Conservation (phyloP, 2,888 invertebrate genomes). For the Piscicola geometra region DNA sequence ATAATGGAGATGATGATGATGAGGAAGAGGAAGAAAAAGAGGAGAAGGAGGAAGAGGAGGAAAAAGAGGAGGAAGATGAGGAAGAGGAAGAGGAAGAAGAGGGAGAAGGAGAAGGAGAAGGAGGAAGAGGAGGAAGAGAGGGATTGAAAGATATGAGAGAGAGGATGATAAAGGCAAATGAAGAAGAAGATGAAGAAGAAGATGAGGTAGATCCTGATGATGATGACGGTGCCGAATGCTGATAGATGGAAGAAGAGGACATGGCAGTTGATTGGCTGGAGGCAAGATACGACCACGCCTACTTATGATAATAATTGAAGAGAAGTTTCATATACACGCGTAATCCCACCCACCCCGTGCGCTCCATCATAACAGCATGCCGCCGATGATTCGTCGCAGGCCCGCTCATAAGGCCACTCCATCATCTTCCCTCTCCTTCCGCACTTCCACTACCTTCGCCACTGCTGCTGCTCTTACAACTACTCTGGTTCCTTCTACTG, state of each 20-base stretch:
- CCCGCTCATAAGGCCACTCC: no score
- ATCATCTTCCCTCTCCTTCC: no score
- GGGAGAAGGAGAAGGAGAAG: background rate
- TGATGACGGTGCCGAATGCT: background rate
- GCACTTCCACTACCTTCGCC: no score
- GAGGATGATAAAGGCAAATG: background rate
- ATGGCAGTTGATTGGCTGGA: background rate
- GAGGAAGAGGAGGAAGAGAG: background rate
- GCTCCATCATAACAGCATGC: no score
- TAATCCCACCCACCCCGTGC: no score
- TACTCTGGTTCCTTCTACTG: no score
- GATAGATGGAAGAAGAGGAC: background rate
- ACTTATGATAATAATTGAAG: no score
- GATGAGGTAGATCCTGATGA: background rate
- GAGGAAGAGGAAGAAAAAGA: background rate
- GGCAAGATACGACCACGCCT: no score
- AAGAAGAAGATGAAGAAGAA: background rate
- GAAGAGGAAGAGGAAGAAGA: background rate
- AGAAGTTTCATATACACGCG: no score
- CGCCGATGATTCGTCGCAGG: no score
- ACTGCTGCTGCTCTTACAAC: no score
- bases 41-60: background rate
- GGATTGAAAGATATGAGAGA: background rate
- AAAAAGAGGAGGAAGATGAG: background rate
- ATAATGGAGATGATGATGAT: background rate